Evolutionary conservation across 2,888 invertebrate genomes (phyloP), one percentile per base, ranked within the genome.

Genomic region (Caenorhabditis sinica): DNA sequence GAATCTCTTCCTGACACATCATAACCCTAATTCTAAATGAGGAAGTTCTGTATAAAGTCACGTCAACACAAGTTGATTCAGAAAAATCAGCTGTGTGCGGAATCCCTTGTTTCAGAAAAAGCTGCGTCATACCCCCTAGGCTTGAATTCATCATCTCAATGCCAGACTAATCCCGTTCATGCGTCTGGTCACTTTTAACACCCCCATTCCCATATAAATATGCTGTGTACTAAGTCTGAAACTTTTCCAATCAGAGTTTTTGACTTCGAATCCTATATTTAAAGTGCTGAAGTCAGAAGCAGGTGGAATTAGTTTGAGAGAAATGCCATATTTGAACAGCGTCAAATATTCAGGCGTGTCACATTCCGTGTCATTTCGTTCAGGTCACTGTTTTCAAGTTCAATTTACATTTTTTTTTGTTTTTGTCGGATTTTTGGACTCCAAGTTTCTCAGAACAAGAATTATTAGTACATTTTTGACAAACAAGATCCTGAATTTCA

Each of bases 91-190:
- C 56, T 56, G 53, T n/a, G 20, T 5, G 15, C 33, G 75, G 58
- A 68, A 76, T 61, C 76, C 76, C 60, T 56, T 65, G 73, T 51
- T 58, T 58, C 45, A 43, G n/a, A 4, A 11, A n/a, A 13, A 23
- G 33, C 17, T 79, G 65, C 72, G 72, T 80, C 72, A 80, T 17
- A 25, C 28, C 25, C 13, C 40, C 9, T 40, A 53, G 23, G 56
- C 63, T 73, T 15, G 43, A 71, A 61, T 71, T 71, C 80, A 72
- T 72, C 66, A 80, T 72, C 43, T 49, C 17, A 20, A 45, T 17
- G 9, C 40, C 66, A 69, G 63, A 43, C 56, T 80, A 80, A 80
- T 80, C 80, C 71, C 49, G 43, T 66, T 60, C 72, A 58, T 80
- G 49, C 13, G 71, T 58, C 58, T 79, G 58, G 45, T 72, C 72